Base-by-base conservation (phyloP, 2,113 vertebrate species). In the Tonatia bakeri region DNA sequence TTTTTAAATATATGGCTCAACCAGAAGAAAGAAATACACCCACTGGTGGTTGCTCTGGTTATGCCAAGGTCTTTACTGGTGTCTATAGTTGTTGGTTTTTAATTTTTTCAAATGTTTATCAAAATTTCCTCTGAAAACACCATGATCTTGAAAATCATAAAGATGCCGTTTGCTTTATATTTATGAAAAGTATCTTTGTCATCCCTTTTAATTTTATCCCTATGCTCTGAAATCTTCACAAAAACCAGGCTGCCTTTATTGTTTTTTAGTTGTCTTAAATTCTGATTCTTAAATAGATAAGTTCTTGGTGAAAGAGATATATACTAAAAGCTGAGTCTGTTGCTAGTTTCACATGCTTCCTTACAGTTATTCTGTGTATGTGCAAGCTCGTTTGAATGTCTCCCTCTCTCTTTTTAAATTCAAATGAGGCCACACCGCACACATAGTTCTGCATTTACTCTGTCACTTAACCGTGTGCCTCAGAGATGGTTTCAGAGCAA, bases 211-310 rank as follows among this genome's bases (percentile, higher is more conserved):
- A 83, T 92, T 82, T 96, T 84, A 59, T 77, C 36, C n/a, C 40
- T 69, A 11, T 79, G 10, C 67, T 59, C 31, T 47, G 72, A 95
- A 88, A 91, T 69, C 54, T 91, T 93, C 38, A 80, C 69, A 56
- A 67, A 92, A 47, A 88, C 77, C 52, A 94, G n/a, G 40, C 61
- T 87, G 45, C n/a, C 43, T 79, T 91, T 64, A 47, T 84, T 79
- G 59, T 64, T 80, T 94, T 92, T 92, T 45, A 69, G 61, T 64
- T 90, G 28, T 89, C 31, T 52, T 93, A 77, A 94, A 20, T 93
- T 94, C 16, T 90, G 50, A 80, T 81, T 64, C 54, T 90, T 69
- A 86, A 86, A 45, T 81, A 33, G 73, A 13, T 45, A 76, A 94
- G 33, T 84, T 85, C 38, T n/a, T 43, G n/a, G 31, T 91, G 36